Evolutionary conservation across 1,140 invertebrate genomes (phyloP).

Genomic region (Lordiphosa mommai): DNA sequence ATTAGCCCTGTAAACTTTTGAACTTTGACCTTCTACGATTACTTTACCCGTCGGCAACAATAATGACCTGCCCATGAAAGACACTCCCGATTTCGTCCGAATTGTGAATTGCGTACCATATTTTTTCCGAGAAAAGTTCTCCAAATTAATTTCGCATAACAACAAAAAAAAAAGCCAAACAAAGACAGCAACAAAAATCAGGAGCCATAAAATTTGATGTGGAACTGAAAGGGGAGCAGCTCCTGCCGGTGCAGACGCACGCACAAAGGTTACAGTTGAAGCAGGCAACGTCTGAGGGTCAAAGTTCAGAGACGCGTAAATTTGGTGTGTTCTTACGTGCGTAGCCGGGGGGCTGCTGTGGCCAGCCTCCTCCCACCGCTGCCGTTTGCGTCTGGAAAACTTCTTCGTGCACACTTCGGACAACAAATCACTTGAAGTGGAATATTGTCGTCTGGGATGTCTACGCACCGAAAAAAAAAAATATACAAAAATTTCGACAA

Average conservation of each 20-base stretch:
- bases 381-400: constrained; percentile 48
- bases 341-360: constrained; percentile 10
- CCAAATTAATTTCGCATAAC: constrained; percentile 71
- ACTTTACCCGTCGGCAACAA: background rate
- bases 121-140: constrained; percentile 50
- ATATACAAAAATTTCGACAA: constrained; percentile 3
- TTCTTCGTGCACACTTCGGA: constrained; percentile 27
- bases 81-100: constrained; percentile 2
- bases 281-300: constrained; percentile 49
- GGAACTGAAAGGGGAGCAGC: constrained; percentile 14
- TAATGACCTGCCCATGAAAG: constrained; percentile 13
- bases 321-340: constrained; percentile 45
- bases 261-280: constrained; percentile 55
- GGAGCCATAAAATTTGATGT: constrained; percentile 51
- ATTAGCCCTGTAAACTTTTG: constrained; percentile 1
- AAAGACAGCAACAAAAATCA: constrained; percentile 22
- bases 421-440: constrained; percentile 60
- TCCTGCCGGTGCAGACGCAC: constrained; percentile 28
- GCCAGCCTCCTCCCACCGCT: constrained; percentile 24
- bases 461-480: constrained; percentile 42
- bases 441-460: constrained; percentile 57
- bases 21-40: constrained; percentile 25
- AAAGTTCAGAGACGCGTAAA: constrained; percentile 69
- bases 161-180: constrained; percentile 39
- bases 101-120: constrained; percentile 27